Base-by-base conservation (phyloP, 2,888 invertebrate species). In the Heliconius ismenius region DNA sequence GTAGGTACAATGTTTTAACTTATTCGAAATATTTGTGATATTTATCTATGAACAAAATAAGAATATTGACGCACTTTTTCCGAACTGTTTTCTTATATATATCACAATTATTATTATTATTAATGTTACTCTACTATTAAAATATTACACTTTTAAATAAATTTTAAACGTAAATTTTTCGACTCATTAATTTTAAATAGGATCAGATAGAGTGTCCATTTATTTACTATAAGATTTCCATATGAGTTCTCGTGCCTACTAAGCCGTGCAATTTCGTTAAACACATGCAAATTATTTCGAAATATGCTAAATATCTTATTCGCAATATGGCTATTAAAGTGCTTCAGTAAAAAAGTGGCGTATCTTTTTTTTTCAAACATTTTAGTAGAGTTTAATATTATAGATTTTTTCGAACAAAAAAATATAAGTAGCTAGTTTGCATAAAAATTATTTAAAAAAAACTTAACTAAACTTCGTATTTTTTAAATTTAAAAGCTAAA, bases 221-320 rank as follows among this genome's bases (percentile, higher is more conserved):
- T n/a, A 65, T 13, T 32, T 67, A 67, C n/a, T n/a, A 39, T 1
- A 43, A 69, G 18, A 26, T 26, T 68, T 26, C 39, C 39, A 67
- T 67, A n/a, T 24, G 15, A 36, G 24, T 49, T 26, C n/a, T 54
- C 15, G 26, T 54, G 13, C 2, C 32, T n/a, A 69, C 28, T 7
- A 54, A 69, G 49, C 28, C n/a, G 32, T 54, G 69, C 9, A 76
- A 76, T 72, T 72, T 24, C 13, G 26, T 36, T 24, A 10, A 72
- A 58, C 36, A 13, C 11, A 58, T 62, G 24, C 49, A 28, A 62
- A 73, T 68, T 49, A 58, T 73, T 77, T 76, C 49, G 39, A 62
- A 62, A 21, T 60, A 39, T 39, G 36, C 72, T 49, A 54, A 69
- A 54, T 69, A 28, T 21, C 15, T 26, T 68, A 49, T 49, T 26